Conservation (phyloP, 1,140 invertebrate species). For the Tetranychus cinnabarinus region DNA sequence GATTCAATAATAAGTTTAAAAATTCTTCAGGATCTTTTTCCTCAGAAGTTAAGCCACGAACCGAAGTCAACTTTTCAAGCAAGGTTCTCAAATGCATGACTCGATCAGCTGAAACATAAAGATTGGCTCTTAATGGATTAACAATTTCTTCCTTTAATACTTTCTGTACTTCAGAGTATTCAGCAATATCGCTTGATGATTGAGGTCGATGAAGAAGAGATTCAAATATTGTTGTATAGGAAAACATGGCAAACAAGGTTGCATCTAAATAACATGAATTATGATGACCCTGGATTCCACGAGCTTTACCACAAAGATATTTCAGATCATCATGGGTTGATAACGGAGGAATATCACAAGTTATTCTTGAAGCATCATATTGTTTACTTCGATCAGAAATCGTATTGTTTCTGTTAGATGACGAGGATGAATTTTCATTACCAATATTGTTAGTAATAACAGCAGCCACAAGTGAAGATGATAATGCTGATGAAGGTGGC, state of each 20-base stretch:
- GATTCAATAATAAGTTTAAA: constrained; percentile 65
- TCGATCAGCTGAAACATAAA: constrained; percentile 71
- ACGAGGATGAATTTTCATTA: neutral
- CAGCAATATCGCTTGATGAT: constrained; percentile 42
- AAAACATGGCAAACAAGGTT: constrained; percentile 87
- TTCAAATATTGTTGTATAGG: constrained; percentile 82
- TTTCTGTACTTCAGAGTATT: constrained; percentile 65
- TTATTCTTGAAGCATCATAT: constrained; percentile 47
- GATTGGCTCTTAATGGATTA: constrained; percentile 57
- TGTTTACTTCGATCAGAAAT: constrained; percentile 24
- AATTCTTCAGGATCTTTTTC: constrained; percentile 95
- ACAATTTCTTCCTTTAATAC: constrained; percentile 81
- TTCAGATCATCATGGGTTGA: constrained; percentile 17
- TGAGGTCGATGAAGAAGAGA: constrained; percentile 49
- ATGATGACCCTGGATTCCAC: constrained; percentile 84
- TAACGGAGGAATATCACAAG: constrained; percentile 51
- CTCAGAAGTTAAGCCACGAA: constrained; percentile 67
- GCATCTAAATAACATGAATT: constrained; percentile 96
- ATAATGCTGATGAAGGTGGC: neutral
- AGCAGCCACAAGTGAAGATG: neutral
- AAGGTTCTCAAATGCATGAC: constrained; percentile 81
- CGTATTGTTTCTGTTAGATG: neutral
- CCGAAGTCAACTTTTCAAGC: constrained; percentile 61
- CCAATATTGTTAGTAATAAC: neutral
- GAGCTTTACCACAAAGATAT: constrained; percentile 21